phyloP scores from a whole-genome alignment of 2,113 vertebrate genomes.

The Anhinga rufa region DNA sequence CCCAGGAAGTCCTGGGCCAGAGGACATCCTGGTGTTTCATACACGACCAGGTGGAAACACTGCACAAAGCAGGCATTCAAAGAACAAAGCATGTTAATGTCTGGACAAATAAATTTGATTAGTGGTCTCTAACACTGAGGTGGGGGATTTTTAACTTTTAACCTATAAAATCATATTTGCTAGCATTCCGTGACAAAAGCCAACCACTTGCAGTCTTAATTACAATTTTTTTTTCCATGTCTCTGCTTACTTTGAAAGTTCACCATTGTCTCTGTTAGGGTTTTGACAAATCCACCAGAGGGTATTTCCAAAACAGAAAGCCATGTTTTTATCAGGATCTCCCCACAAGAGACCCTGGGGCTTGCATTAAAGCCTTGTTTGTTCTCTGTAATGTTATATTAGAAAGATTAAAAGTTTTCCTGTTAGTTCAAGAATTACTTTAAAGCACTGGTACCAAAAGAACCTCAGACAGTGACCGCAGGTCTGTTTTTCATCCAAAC shows the following conservation, averaged over 20 bases:
- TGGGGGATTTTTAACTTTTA: neutral
- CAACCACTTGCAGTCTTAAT: conserved; percentile 26
- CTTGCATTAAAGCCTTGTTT: conserved; percentile 49
- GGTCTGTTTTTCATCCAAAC: conserved; percentile 43
- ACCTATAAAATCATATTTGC: neutral
- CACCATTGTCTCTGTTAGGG: conserved; percentile 37
- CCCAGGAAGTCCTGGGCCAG: neutral
- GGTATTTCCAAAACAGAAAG: conserved; percentile 66
- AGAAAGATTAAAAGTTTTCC: conserved; percentile 35
- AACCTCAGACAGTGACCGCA: neutral
- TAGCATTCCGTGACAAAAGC: conserved; percentile 7
- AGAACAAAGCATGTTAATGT: neutral
- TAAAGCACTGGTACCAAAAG: conserved; percentile 33
- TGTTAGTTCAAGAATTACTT: conserved; percentile 11
- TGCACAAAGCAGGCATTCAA: neutral
- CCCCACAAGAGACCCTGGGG: conserved; percentile 33
- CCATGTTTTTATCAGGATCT: conserved; percentile 41
- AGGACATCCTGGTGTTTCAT: neutral
- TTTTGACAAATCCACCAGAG: conserved; percentile 53
- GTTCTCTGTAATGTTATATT: conserved; percentile 50
- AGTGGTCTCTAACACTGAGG: neutral
- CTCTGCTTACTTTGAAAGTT: conserved; percentile 49
- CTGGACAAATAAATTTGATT: neutral
- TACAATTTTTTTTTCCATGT: neutral
- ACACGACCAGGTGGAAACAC: neutral